Base-by-base conservation (phyloP, 2,113 vertebrate species). In the Elanoides forficatus region DNA sequence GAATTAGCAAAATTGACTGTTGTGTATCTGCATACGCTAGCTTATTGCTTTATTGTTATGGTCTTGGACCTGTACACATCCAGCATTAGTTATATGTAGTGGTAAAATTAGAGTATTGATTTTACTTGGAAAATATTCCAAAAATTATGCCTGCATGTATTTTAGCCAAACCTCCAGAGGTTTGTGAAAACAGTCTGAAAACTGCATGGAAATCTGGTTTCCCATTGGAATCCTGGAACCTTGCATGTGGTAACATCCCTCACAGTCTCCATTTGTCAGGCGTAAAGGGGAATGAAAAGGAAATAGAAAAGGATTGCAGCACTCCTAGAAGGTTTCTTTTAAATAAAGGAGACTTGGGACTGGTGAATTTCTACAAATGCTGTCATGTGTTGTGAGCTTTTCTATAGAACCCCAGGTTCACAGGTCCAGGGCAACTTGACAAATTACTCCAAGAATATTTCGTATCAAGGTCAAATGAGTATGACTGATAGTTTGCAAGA, bases 11-110 rank as follows among this genome's bases (percentile, higher is more conserved):
- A 48, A 84, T 6, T 8, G 8, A 2, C 53, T 68, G n/a, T 32
- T 82, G n/a, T 19, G 1, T 42, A 19, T 59, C 55, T 56, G 45
- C 26, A 3, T 9, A 4, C 12, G 3, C 0, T 1, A 42, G 2
- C 16, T 82, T 21, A 26, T 27, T 59, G 55, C 40, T 55, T 42
- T 72, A 7, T 45, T 30, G 0, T 7, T 45, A 2, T 26, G 18
- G 42, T 62, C 50, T 73, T 50, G 80, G 72, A 45, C 6, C 23
- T 48, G 38, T 21, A 34, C 11, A 5, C 5, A 1, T 38, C 42
- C 80, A 63, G 30, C 29, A 15, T 40, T 25, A 4, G 17, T 67
- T 86, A 1, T 7, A 0, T 55, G 48, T 38, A 13, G 38, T 81
- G 50, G 63, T n/a, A 58, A 71, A 67, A 26, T 25, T 11, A 52